Percentiles rank a stretch among this genome's conserved stretches.
phyloP scores from a whole-genome alignment of 1,140 invertebrate species.

The Dendrolimus kikuchii region DNA sequence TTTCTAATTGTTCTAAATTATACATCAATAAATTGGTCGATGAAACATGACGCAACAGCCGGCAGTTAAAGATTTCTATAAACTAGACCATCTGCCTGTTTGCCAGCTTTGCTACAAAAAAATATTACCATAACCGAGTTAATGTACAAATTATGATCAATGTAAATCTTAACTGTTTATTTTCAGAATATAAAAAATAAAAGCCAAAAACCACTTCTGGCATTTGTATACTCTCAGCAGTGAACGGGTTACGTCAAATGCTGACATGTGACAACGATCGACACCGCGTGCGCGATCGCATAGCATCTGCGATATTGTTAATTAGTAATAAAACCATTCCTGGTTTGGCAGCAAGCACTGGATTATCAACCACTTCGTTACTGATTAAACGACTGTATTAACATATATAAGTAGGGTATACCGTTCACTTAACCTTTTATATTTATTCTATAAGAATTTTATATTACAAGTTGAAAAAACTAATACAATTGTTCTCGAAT shows the following conservation, averaged over 20 bases:
- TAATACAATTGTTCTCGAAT: too few relatives aligned
- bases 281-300: conserved; percentile 17
- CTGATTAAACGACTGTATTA: conserved; percentile 7
- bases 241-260: conserved; percentile 20
- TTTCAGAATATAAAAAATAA: not conserved
- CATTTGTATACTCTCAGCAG: not conserved
- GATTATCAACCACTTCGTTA: conserved; percentile 19
- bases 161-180: not conserved
- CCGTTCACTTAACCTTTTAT: not conserved
- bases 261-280: conserved; percentile 34
- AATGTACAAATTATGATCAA: too few relatives aligned
- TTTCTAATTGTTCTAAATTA: too few relatives aligned
- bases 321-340: conserved; percentile 34
- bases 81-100: too few relatives aligned
- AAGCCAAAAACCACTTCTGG: not conserved
- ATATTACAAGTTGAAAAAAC: too few relatives aligned
- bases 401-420: not conserved
- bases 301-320: conserved; percentile 31
- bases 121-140: too few relatives aligned
- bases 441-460: not conserved
- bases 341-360: conserved; percentile 12
- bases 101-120: too few relatives aligned
- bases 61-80: too few relatives aligned
- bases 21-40: too few relatives aligned
- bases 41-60: too few relatives aligned